phyloP scores from a whole-genome alignment of 2,888 invertebrate species.

The Argyresthia goedartella region DNA sequence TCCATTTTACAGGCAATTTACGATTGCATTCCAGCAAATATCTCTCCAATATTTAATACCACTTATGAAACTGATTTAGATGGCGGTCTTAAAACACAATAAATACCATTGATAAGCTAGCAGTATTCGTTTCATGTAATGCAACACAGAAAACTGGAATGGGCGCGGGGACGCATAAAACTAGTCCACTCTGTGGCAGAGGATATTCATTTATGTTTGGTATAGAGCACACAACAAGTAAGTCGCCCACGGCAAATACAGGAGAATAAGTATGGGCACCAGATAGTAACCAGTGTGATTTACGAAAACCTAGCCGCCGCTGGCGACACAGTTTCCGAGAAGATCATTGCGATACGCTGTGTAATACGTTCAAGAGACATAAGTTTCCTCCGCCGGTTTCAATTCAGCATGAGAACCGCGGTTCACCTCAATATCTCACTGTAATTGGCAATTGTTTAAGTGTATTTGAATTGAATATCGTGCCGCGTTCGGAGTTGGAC shows the following conservation, averaged over 20 bases:
- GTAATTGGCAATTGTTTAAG: conserved; percentile 45
- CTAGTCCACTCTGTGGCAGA: conserved; percentile 4
- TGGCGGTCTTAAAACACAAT: conserved; percentile 18
- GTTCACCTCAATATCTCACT: conserved; percentile 15
- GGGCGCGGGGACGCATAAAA: conserved; percentile 1
- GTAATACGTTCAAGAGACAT: conserved; percentile 6
- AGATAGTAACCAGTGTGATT: conserved; percentile 25
- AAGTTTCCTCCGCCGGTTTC: conserved; percentile 3
- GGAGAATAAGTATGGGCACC: conserved; percentile 27
- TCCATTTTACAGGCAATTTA: background rate
- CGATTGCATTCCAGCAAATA: background rate
- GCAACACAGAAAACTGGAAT: background rate
- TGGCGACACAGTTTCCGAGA: conserved; percentile 45
- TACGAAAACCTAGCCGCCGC: conserved; percentile 41
- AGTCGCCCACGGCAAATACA: conserved; percentile 30
- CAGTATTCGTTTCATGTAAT: conserved; percentile 4
- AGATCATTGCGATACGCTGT: conserved; percentile 41
- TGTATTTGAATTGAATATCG: conserved; percentile 36
- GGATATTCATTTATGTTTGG: conserved; percentile 14
- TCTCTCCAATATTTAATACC: conserved; percentile 8
- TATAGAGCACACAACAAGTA: conserved; percentile 24
- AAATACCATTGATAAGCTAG: conserved; percentile 17
- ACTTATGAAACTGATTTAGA: conserved; percentile 24
- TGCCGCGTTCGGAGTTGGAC: conserved; percentile 8
- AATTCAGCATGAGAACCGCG: background rate